Percentiles rank a stretch among this genome's conserved stretches.
These are phyloP conservation scores for Penaeus vannamei DNA, from an alignment of 1,140 invertebrate species.

Conservation along the genomic window DNA sequence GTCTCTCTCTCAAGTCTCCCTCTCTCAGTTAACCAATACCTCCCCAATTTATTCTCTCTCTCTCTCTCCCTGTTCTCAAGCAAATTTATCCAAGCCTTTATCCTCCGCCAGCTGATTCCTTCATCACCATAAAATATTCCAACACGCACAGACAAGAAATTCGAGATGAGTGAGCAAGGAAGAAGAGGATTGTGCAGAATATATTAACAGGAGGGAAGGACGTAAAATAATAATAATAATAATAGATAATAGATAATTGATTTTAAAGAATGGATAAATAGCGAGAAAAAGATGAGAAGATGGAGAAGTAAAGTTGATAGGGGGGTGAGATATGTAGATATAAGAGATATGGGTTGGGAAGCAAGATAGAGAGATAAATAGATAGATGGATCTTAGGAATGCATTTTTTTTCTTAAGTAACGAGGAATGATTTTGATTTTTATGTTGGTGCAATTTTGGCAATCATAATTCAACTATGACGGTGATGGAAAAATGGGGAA, in stretches of 20 bases:
- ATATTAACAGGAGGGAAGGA: neutral
- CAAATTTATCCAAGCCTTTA: neutral
- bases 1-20: neutral
- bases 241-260: neutral
- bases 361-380: neutral
- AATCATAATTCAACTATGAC: too few relatives aligned
- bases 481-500: too few relatives aligned
- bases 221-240: neutral
- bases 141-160: too few relatives aligned
- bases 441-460: neutral
- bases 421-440: neutral
- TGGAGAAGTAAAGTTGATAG: neutral
- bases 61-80: neutral
- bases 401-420: neutral
- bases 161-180: neutral
- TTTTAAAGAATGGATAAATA: neutral
- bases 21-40: neutral
- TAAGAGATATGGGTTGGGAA: neutral
- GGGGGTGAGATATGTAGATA: neutral
- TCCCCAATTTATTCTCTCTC: neutral
- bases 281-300: constrained; percentile 1
- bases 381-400: neutral
- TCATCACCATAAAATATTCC: neutral
- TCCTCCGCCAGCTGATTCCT: neutral
- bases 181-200: neutral